Conservation (phyloP, 1,140 invertebrate genomes). For the Drosophila ironensis region DNA sequence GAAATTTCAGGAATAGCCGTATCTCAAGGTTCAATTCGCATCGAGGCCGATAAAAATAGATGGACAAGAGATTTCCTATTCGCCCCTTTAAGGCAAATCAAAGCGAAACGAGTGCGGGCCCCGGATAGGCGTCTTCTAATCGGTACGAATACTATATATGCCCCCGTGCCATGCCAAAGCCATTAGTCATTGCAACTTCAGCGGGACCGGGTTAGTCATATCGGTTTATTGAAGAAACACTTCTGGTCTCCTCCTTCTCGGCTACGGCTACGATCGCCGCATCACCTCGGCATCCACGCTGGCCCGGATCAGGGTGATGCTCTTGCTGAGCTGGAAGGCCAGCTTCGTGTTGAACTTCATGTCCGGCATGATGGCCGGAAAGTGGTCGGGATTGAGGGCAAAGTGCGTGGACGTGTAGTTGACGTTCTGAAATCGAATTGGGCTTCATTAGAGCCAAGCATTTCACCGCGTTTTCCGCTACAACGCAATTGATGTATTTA, state of each 20-base stretch:
- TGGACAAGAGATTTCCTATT: conserved; percentile 1
- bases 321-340: conserved; percentile 23
- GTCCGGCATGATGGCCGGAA: conserved; percentile 62
- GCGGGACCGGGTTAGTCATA: conserved; percentile 22
- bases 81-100: no score
- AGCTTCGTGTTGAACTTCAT: conserved; percentile 59
- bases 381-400: conserved; percentile 61
- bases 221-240: conserved; percentile 22
- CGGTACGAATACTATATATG: not conserved
- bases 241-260: no score
- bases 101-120: not conserved
- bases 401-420: conserved; percentile 54
- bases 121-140: conserved; percentile 24
- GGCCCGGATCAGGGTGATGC: conserved; percentile 29
- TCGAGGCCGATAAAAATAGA: conserved; percentile 11
- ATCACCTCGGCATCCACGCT: conserved; percentile 50
- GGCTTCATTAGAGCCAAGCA: conserved; percentile 23
- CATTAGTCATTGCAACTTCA: conserved; percentile 25
- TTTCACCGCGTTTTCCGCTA: conserved; percentile 18
- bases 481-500: conserved; percentile 31
- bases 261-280: conserved; percentile 33
- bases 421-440: conserved; percentile 38
- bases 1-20: conserved; percentile 8
- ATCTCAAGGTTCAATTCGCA: conserved; percentile 1
- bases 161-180: conserved; percentile 15